Percentiles rank a stretch among this genome's conserved stretches.
Conservation (phyloP, 1,140 invertebrate genomes). For the Cecropterus lyciades region DNA sequence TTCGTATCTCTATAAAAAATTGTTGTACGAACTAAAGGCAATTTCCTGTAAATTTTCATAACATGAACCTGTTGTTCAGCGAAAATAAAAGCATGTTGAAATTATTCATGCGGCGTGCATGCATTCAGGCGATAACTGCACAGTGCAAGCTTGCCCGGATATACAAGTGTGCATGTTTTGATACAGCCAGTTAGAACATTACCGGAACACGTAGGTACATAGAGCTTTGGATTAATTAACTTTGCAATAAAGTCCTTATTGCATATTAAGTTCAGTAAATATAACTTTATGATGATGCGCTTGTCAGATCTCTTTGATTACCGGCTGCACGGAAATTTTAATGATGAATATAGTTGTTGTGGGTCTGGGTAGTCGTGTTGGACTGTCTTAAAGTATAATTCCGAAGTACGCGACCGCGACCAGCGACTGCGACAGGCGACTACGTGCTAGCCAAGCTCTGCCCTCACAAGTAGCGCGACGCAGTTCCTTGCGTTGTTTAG, state of each 20-base stretch:
- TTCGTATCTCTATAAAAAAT: conserved; percentile 9
- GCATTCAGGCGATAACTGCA: conserved; percentile 25
- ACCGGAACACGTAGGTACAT: background rate
- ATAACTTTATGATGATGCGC: too few species aligned
- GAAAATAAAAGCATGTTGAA: conserved; percentile 27
- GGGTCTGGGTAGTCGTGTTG: too few species aligned
- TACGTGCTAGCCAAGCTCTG: too few species aligned
- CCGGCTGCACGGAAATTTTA: too few species aligned
- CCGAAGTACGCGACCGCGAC: too few species aligned
- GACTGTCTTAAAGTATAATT: too few species aligned
- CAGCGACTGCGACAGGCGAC: too few species aligned
- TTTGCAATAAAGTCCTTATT: background rate
- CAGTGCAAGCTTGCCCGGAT: conserved; percentile 19
- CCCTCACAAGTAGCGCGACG: too few species aligned
- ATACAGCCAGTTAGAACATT: conserved; percentile 20
- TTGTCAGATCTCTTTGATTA: too few species aligned
- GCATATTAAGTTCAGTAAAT: too few species aligned
- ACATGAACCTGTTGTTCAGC: conserved; percentile 32
- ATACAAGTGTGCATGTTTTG: conserved; percentile 5
- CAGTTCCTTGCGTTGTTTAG: too few species aligned
- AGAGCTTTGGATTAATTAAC: conserved; percentile 5
- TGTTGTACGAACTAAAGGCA: conserved; percentile 10
- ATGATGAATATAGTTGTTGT: too few species aligned
- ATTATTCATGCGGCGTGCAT: conserved; percentile 28
- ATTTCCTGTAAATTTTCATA: conserved; percentile 25